These are phyloP conservation scores for Drosophila mayaguana DNA, from an alignment of 2,888 invertebrate genomes.

Conservation along the genomic window DNA sequence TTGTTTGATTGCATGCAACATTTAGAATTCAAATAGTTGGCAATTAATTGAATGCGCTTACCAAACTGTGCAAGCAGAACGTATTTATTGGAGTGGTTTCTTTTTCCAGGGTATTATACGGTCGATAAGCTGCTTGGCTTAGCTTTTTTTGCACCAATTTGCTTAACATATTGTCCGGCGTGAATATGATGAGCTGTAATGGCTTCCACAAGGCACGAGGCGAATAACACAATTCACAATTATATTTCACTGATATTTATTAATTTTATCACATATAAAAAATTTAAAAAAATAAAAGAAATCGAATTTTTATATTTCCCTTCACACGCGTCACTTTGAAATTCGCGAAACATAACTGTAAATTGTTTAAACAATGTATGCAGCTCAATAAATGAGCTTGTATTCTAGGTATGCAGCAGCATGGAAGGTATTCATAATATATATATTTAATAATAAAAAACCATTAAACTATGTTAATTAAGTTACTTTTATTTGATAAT, in stretches of 20 bases:
- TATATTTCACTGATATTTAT: background rate
- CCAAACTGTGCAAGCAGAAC: background rate
- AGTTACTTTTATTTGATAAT: background rate
- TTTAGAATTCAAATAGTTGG: slow-evolving; percentile 25
- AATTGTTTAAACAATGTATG: background rate
- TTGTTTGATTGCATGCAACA: slow-evolving; percentile 31
- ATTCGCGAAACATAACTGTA: background rate
- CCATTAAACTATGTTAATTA: background rate
- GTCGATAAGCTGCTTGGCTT: slow-evolving; percentile 4
- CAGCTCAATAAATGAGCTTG: background rate
- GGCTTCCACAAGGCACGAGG: background rate
- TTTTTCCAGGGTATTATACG: slow-evolving; percentile 22
- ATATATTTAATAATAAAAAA: background rate
- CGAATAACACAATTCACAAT: background rate
- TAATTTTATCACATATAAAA: background rate
- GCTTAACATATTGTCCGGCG: slow-evolving; percentile 22
- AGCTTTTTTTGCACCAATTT: slow-evolving; percentile 15
- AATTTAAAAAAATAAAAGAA: background rate
- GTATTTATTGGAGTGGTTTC: background rate
- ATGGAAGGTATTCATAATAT: background rate
- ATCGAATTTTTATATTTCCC: background rate
- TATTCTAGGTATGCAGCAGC: background rate
- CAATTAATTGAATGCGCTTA: slow-evolving; percentile 31
- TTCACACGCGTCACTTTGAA: background rate
- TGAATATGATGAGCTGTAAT: slow-evolving; percentile 44